Evolutionary conservation across 2,113 vertebrate species (phyloP), one percentile per base, ranked within the genome.

Genomic region (Nyctereutes procyonoides): DNA sequence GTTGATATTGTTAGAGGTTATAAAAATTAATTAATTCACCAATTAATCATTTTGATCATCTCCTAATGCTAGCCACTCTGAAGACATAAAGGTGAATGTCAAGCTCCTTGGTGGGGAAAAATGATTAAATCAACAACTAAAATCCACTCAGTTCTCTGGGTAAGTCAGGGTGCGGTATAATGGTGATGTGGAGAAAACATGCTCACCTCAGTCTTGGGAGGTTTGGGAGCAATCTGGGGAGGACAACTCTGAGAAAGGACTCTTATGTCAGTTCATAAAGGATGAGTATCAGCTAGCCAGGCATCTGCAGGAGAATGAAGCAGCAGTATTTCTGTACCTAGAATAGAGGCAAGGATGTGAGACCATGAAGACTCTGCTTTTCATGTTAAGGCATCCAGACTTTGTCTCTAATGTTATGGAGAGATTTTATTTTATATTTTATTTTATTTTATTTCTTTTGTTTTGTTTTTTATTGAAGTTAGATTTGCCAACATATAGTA

Each of bases 261-360:
- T 63, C 24, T 2, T 2, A 0, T 2, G 55, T 17, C 3, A n/a
- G 4, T 32, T 92, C 10, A 1, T 20, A 43, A 63, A 51, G n/a
- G 28, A n/a, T 60, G n/a, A 26, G 0, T 26, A 43, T 24, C 38
- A 69, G 56, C 13, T 55, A 48, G 7, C 8, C 12, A 60, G 51
- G 9, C 10, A 77, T 7, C 43, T 13, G n/a, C 0, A 0, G 16
- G 38, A 35, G 48, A 43, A 86, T 35, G 30, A 30, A 60, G 16
- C 8, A 53, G 22, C 24, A 38, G 7, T 26, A 51, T 93, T 79
- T 56, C 19, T 67, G 1, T 38, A 65, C 12, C 5, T 38, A 92
- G 55, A 10, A 48, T 1, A 22, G 83, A 38, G 3, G 22, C 28
- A 80, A 84, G 51, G 91, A 73, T 24, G 1, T 19, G 43, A 69